Evolutionary conservation across 2,888 invertebrate species (phyloP).

Genomic region (Limnephilus auricula): DNA sequence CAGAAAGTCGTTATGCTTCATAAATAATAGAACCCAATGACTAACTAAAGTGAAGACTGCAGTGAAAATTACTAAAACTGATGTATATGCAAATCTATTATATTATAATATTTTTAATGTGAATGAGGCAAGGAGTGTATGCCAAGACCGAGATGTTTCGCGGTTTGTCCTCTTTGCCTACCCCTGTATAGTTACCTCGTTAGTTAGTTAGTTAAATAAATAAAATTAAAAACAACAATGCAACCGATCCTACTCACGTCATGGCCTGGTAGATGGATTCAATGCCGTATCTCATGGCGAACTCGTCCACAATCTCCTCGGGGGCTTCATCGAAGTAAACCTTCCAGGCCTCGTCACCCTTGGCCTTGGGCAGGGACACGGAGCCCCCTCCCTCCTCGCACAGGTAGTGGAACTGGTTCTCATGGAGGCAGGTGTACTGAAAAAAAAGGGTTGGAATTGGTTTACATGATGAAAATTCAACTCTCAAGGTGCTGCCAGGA

Average conservation of each 20-base stretch:
- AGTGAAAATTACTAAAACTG: no score
- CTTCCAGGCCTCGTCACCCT: constrained; percentile 99
- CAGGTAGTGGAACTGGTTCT: constrained; percentile 98
- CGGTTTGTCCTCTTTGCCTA: no score
- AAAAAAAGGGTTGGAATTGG: not conserved
- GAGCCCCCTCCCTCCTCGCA: constrained; percentile 95
- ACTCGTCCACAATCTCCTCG: constrained; percentile 99
- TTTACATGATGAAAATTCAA: not conserved
- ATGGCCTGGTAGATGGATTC: constrained; percentile 99
- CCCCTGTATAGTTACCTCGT: no score
- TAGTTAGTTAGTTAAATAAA: no score
- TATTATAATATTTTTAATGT: no score
- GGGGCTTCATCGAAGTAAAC: constrained; percentile 98
- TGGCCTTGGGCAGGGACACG: constrained; percentile 93
- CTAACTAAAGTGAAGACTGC: no score
- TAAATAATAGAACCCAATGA: no score
- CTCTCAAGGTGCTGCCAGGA: not conserved
- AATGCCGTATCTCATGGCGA: constrained; percentile 99
- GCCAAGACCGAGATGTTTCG: no score
- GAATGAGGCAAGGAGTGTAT: no score
- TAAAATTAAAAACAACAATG: constrained; percentile 66
- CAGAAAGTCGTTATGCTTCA: no score
- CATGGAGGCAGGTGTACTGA: constrained; percentile 97
- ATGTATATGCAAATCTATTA: no score
- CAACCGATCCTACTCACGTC: constrained; percentile 83